A percentile compares a stretch with the other conserved stretches of the same genome.
Conservation (phyloP, 1,140 invertebrate species). For the Laupala kohalensis region DNA sequence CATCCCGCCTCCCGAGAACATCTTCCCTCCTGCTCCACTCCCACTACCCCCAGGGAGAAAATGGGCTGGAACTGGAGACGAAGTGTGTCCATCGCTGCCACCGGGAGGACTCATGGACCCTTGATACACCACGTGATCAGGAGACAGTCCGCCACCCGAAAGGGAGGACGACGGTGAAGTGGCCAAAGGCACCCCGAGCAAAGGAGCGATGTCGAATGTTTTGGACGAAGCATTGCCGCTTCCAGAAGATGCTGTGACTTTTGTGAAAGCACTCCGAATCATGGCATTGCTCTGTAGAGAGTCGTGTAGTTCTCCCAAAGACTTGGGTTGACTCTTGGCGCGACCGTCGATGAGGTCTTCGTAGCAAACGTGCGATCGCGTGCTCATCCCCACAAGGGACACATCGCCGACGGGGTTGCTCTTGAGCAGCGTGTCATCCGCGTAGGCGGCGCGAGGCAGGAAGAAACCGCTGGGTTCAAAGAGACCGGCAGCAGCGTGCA, state of each 20-base stretch:
- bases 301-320: too few relatives aligned
- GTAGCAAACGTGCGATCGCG: too few relatives aligned
- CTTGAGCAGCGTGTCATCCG: too few relatives aligned
- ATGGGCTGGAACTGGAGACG: background rate
- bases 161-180: constrained; percentile 30
- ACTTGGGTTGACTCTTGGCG: too few relatives aligned
- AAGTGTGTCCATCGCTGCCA: constrained; percentile 18
- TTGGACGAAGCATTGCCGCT: constrained; percentile 19
- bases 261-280: constrained; percentile 62
- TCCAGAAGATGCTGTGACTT: constrained; percentile 34
- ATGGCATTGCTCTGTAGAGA: constrained; percentile 3
- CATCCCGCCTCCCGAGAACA: too few relatives aligned
- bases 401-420: constrained; percentile 22
- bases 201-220: constrained; percentile 28
- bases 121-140: constrained; percentile 57
- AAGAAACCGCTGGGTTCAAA: constrained; percentile 21
- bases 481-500: constrained; percentile 20
- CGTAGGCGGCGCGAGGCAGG: constrained; percentile 26
- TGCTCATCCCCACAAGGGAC: too few relatives aligned
- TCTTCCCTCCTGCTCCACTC: constrained; percentile 4
- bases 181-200: constrained; percentile 25
- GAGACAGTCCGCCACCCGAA: constrained; percentile 44
- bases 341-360: too few relatives aligned
- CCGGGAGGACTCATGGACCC: constrained; percentile 59
- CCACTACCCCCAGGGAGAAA: constrained; percentile 2